Base-by-base conservation (phyloP, 2,888 invertebrate genomes). In the Serrognathus titanus region DNA sequence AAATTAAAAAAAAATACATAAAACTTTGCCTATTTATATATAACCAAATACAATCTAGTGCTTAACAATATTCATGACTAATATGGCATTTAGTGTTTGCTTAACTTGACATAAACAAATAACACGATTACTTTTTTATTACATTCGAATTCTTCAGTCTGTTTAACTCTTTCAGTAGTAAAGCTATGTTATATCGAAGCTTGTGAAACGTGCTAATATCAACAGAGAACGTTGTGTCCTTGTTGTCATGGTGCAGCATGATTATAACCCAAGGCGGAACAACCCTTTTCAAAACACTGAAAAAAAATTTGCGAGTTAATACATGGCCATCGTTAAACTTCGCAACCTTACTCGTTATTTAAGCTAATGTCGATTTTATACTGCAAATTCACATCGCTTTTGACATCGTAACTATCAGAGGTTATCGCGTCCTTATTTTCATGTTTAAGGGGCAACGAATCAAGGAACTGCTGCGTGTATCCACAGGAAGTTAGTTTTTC, bases 341-440 rank as follows among this genome's bases (percentile, higher is more conserved):
- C 39, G 48, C 16, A 54, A 46, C 51, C 57, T 59, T 66, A 73
- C 74, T 71, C 72, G 59, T 68, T 66, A 51, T 64, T 61, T 64
- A 75, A 69, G 66, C 75, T 75, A 13, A 75, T 70, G 68, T 75
- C 74, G 55, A 75, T 69, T 66, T 69, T 69, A 72, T 73, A 73
- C 56, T 71, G 70, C 38, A 73, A 63, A 35, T 48, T 41, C 31
- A 20, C 31, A 6, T 31, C 55, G 36, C 31, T 51, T n/a, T 50
- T 37, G 9, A 37, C 39, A 6, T 45, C 13, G n/a, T 51, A 12
- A 13, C 31, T 24, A 5, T 55, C 55, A 4, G 52, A 43, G 7
- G 48, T 11, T 38, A 58, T 52, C 6, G 51, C 39, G 5, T 55
- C 52, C 11, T 58, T 53, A 20, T 50, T 52, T n/a, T 59, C 48